Percentiles rank a stretch among this genome's conserved stretches.
These are phyloP conservation scores for Leptopilina boulardi DNA, from an alignment of 1,140 invertebrate genomes.

Conservation along the genomic window DNA sequence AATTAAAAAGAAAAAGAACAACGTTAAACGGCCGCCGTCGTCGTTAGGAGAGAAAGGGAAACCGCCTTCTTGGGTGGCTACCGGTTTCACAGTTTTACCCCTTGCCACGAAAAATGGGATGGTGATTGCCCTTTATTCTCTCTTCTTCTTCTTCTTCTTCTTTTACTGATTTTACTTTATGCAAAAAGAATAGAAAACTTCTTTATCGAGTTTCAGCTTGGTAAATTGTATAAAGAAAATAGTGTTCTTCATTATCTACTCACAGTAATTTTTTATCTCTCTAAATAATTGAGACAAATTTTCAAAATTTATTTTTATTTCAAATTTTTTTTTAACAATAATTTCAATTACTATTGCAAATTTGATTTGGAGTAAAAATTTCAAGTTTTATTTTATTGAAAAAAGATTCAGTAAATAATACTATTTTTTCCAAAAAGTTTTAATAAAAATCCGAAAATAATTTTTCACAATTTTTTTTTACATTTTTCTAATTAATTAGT, in stretches of 20 bases:
- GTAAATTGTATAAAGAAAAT: background rate
- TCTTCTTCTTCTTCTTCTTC: background rate
- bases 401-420: no score
- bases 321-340: no score
- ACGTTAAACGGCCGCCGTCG: constrained; percentile 57
- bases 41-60: constrained; percentile 65
- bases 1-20: constrained; percentile 53
- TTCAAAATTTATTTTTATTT: no score
- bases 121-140: background rate
- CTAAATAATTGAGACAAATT: no score
- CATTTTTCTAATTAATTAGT: no score
- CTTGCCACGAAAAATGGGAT: constrained; percentile 16
- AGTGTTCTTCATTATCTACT: background rate
- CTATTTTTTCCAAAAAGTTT: no score
- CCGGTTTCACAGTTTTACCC: constrained; percentile 63
- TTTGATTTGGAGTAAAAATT: no score
- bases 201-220: background rate
- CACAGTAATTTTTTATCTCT: background rate
- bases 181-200: background rate
- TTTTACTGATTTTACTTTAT: background rate
- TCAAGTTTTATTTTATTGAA: no score
- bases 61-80: constrained; percentile 72
- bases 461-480: no score
- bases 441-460: no score
- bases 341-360: no score